Conservation (phyloP, 2,797 vertebrate genomes). For the Takifugu ocellatus region DNA sequence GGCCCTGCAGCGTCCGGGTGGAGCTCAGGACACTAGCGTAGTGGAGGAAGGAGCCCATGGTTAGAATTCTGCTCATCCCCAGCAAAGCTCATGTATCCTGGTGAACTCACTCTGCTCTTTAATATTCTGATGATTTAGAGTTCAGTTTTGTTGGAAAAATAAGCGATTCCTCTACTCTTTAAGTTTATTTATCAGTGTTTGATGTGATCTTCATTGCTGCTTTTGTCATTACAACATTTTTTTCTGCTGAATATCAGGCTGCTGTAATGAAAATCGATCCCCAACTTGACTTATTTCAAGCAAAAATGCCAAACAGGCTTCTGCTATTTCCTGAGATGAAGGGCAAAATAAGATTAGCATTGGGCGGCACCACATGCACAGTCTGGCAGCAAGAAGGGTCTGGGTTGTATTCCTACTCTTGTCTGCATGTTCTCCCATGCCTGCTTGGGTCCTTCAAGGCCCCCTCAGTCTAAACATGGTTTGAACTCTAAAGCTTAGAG, state of each 20-base stretch:
- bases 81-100: constrained; percentile 1
- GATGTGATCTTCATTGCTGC: neutral
- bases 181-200: neutral
- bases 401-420: too few relatives aligned
- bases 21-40: constrained; percentile 2
- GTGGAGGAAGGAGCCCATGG: too few relatives aligned
- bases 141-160: neutral
- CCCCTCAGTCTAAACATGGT: too few relatives aligned
- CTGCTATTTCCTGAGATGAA: too few relatives aligned
- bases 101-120: neutral
- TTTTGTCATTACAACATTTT: neutral
- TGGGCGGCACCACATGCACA: too few relatives aligned
- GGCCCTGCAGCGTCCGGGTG: constrained; percentile 11
- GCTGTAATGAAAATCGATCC: neutral
- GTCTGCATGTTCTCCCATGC: too few relatives aligned
- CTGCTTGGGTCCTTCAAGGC: too few relatives aligned
- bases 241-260: neutral
- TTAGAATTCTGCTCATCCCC: too few relatives aligned
- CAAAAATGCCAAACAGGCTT: neutral
- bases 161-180: neutral
- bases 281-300: neutral
- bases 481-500: too few relatives aligned
- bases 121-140: too few relatives aligned
- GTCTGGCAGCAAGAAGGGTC: too few relatives aligned
- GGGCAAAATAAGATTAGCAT: too few relatives aligned